phyloP scores from a whole-genome alignment of 2,113 vertebrate species.

The Lanius ludovicianus region DNA sequence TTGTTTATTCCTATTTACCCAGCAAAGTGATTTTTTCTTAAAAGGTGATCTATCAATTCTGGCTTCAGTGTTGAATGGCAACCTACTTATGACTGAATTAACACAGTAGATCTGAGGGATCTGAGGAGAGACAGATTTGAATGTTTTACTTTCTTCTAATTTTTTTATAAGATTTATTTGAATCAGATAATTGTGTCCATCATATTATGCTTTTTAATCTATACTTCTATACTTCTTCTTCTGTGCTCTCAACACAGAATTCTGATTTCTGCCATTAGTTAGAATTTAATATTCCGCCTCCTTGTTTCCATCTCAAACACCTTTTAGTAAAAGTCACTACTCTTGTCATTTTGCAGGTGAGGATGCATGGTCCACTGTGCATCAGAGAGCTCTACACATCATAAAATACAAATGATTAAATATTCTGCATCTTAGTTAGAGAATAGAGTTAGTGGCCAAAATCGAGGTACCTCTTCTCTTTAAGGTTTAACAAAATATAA shows the following conservation, averaged over 20 bases:
- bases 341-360: not conserved
- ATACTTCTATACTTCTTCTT: not conserved
- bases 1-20: not conserved
- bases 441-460: not conserved
- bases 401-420: fast-evolving
- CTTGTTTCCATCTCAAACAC: not conserved
- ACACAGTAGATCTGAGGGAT: not conserved
- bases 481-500: not conserved
- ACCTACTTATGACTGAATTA: not conserved
- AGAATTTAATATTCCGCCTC: not conserved
- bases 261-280: not conserved
- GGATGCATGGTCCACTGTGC: not conserved
- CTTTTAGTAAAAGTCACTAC: not conserved
- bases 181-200: not conserved
- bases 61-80: not conserved
- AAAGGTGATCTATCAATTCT: not conserved
- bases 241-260: not conserved
- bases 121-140: not conserved
- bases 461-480: not conserved
- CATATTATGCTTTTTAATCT: not conserved
- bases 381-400: not conserved
- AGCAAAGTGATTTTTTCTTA: not conserved
- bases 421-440: not conserved
- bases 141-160: not conserved
- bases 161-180: not conserved